Conservation (phyloP, 2,113 vertebrate species). For the Sebastes schlegelii region DNA sequence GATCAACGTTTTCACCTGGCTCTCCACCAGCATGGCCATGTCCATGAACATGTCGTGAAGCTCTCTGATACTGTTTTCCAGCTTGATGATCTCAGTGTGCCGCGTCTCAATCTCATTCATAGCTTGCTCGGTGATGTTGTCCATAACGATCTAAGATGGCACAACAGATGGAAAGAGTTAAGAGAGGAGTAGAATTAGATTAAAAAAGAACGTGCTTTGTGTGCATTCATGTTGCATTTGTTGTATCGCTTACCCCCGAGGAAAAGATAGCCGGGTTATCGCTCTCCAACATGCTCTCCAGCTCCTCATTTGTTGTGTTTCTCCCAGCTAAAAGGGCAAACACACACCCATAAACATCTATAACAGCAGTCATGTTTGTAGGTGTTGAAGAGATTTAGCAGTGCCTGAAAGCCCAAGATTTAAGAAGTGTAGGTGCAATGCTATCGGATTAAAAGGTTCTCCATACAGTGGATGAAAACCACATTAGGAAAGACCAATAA, state of each 20-base stretch:
- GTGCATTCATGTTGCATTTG: background rate
- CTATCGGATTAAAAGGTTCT: conserved; percentile 24
- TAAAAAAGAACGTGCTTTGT: background rate
- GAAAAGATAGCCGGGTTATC: conserved; percentile 97
- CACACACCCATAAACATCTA: conserved; percentile 14
- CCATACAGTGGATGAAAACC: background rate
- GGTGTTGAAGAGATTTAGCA: background rate
- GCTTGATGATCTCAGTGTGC: conserved; percentile 96
- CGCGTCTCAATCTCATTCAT: conserved; percentile 96
- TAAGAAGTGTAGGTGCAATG: background rate
- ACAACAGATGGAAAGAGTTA: background rate
- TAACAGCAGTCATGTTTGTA: background rate
- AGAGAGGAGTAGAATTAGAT: background rate
- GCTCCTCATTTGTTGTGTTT: conserved; percentile 96
- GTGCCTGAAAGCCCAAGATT: background rate
- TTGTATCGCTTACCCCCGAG: conserved; percentile 88
- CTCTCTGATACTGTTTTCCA: conserved; percentile 98
- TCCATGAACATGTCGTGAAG: conserved; percentile 99
- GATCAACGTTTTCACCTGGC: conserved; percentile 87
- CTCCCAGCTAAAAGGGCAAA: conserved; percentile 88
- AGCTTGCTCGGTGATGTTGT: conserved; percentile 96
- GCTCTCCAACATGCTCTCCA: conserved; percentile 98
- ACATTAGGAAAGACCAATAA: conserved; percentile 28
- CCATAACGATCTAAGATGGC: conserved; percentile 93
- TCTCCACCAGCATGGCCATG: conserved; percentile 99